Evolutionary conservation across 2,888 invertebrate species (phyloP), one percentile per base, ranked within the genome.

Genomic region (Cosmia trapezina): DNA sequence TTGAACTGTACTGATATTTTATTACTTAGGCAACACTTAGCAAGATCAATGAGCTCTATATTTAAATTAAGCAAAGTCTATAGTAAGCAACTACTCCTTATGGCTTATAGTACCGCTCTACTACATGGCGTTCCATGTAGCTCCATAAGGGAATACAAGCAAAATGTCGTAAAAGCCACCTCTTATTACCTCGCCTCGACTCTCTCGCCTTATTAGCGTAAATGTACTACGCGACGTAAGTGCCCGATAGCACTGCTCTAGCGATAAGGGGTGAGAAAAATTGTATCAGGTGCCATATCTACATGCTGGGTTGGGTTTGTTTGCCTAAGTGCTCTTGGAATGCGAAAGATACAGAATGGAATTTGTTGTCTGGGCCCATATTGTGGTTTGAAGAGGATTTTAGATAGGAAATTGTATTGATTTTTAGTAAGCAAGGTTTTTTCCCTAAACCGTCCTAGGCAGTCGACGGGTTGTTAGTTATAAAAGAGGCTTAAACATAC

Each of bases 151-250:
- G 37, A 56, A 61, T 49, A 62, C 49, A 19, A 66, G 71, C 45
- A n/a, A 60, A 78, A 66, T 82, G 43, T 66, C 57, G 49, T 78
- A 82, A 82, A 78, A 66, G 61, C 54, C 45, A 82, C 49, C 51
- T 70, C 61, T 37, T 57, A 65, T 62, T 70, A 70, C 69, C 41
- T 47, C 53, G 47, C 28, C 56, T 65, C 82, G 64, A 54, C 63
- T 73, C 67, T 68, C 73, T 37, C 57, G 43, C 51, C 69, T 63
- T 80, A 74, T 80, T 80, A 70, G 66, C 80, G 66, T 74, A 73
- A 79, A 83, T 80, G 63, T 69, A 70, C 56, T 59, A 66, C 54
- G 49, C 28, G 53, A 67, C 60, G 43, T 53, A 69, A 80, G 80
- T 79, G 79, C 80, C 49, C 47, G 59, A 78, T 59, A 51, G 56